A percentile compares a stretch with the other conserved stretches of the same genome.
These are phyloP conservation scores for Drosophila azteca DNA, from an alignment of 1,140 invertebrate genomes.

Conservation along the genomic window DNA sequence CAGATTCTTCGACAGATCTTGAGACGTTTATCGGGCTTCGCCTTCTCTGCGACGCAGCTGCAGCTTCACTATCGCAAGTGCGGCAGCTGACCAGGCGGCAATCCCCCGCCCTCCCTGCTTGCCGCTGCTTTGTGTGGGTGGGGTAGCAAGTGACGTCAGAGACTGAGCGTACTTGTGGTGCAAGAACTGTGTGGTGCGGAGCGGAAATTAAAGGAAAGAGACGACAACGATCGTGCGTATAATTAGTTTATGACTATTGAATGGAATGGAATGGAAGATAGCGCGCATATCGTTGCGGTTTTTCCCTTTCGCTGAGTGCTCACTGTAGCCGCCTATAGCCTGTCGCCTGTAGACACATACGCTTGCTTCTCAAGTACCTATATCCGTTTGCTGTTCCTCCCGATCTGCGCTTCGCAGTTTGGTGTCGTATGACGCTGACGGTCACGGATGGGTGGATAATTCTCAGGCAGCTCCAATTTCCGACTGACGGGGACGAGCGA, in stretches of 20 bases:
- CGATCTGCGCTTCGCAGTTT: neutral
- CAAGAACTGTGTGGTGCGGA: constrained; percentile 5
- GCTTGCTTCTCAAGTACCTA: constrained; percentile 27
- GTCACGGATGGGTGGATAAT: constrained; percentile 24
- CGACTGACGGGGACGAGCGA: constrained; percentile 22
- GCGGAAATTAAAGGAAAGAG: constrained; percentile 2
- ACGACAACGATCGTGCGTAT: constrained; percentile 11
- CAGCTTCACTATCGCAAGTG: constrained; percentile 30
- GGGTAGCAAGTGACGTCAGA: constrained; percentile 47
- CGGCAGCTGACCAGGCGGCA: constrained; percentile 21
- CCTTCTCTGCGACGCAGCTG: constrained; percentile 4
- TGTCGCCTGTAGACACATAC: constrained; percentile 21
- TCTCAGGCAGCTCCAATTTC: constrained; percentile 70
- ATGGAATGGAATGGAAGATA: constrained; percentile 18
- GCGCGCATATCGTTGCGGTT: neutral
- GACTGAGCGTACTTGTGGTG: neutral
- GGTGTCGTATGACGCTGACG: neutral
- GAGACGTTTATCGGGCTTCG: constrained; percentile 28
- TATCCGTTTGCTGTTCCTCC: constrained; percentile 28
- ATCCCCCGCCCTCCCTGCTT: neutral
- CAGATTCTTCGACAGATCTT: neutral
- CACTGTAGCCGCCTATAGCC: constrained; percentile 28
- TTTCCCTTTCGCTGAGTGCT: neutral
- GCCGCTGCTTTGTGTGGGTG: neutral
- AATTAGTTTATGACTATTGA: constrained; percentile 51